phyloP scores from a whole-genome alignment of 2,113 vertebrate species.

The Eudyptes chrysolophus region DNA sequence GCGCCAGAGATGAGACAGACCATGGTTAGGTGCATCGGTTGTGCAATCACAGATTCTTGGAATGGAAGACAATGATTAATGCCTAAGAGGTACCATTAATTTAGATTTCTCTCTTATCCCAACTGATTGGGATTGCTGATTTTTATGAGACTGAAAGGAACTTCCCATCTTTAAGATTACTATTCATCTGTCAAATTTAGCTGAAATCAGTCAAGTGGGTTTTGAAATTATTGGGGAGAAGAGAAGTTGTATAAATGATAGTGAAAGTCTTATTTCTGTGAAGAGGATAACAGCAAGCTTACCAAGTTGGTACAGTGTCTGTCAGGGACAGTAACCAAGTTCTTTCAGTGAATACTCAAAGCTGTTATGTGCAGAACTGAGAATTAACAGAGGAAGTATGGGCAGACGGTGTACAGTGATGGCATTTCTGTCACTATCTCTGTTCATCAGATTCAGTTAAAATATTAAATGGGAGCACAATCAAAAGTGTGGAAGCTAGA shows the following conservation, averaged over 20 bases:
- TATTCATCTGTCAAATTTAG: neutral
- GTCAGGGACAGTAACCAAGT: neutral
- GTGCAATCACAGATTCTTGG: neutral
- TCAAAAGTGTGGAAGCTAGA: neutral
- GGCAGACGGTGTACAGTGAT: neutral
- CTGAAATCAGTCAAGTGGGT: neutral
- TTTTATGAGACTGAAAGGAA: neutral
- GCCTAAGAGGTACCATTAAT: neutral
- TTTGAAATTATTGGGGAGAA: neutral
- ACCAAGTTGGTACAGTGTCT: neutral
- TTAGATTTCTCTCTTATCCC: neutral
- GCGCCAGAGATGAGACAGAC: neutral
- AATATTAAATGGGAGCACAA: neutral
- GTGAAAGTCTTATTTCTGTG: neutral
- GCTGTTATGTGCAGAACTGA: neutral
- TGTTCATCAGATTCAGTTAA: neutral
- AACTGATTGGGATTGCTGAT: neutral
- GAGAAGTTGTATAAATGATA: neutral
- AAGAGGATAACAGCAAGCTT: neutral
- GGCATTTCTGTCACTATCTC: neutral
- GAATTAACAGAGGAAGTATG: neutral
- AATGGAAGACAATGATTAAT: neutral
- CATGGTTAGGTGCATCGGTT: rapidly evolving
- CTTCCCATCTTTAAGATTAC: neutral
- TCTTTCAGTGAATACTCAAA: neutral